These are phyloP conservation scores for Muscidifurax raptorellus DNA, from an alignment of 1,140 invertebrate species.

Conservation along the genomic window DNA sequence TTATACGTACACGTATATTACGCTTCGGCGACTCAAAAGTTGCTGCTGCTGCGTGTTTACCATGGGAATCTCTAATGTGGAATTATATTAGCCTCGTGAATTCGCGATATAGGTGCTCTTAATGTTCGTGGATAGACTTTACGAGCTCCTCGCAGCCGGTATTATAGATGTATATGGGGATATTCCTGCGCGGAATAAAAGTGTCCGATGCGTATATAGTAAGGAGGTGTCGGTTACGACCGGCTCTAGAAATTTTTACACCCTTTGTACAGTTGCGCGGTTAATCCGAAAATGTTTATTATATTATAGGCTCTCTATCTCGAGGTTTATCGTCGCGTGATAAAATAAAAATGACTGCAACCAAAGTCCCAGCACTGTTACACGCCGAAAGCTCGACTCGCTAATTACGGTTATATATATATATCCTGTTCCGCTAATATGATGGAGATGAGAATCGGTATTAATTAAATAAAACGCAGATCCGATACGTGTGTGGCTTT, in stretches of 20 bases:
- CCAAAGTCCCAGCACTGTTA: neutral
- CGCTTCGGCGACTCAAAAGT: constrained; percentile 2
- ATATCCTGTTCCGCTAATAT: too few relatives aligned
- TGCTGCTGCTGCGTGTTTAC: constrained; percentile 19
- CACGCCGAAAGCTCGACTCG: neutral
- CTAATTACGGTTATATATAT: constrained; percentile 9
- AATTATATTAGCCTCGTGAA: constrained; percentile 26
- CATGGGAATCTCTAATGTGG: constrained; percentile 25
- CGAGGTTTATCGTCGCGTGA: neutral
- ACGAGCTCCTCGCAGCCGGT: too few relatives aligned
- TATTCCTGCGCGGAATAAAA: too few relatives aligned
- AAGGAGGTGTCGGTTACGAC: too few relatives aligned
- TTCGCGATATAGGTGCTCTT: neutral
- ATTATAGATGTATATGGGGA: too few relatives aligned
- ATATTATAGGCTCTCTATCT: neutral
- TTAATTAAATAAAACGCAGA: constrained; percentile 25
- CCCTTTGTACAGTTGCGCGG: too few relatives aligned
- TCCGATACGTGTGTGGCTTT: neutral
- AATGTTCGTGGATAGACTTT: neutral
- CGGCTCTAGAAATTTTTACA: too few relatives aligned
- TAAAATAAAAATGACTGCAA: neutral
- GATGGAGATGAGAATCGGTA: neutral
- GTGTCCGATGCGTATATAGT: too few relatives aligned
- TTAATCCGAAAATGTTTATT: neutral
- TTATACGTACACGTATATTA: neutral